Evolutionary conservation across 2,888 invertebrate species (phyloP).

Genomic region (Acrobasis suavella): DNA sequence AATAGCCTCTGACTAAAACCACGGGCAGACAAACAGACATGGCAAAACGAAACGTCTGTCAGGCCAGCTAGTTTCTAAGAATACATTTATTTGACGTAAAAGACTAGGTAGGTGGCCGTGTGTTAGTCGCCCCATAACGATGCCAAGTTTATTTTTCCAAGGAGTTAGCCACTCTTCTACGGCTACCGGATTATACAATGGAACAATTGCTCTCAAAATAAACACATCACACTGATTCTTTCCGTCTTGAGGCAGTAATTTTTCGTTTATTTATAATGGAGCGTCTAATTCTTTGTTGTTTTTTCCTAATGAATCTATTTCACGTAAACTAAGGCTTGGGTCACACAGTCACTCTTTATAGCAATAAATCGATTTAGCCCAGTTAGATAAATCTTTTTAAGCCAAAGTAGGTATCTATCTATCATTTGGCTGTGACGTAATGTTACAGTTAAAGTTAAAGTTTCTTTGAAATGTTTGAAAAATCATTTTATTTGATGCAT

Average conservation of each 20-base stretch:
- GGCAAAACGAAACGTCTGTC: no score
- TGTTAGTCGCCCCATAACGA: slow-evolving; percentile 8
- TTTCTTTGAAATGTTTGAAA: no score
- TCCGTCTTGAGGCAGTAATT: slow-evolving; percentile 54
- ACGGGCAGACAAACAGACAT: no score
- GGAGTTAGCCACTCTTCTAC: slow-evolving; percentile 28
- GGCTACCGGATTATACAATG: slow-evolving; percentile 18
- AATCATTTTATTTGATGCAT: no score
- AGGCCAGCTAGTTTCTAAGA: no score
- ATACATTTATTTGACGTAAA: no score
- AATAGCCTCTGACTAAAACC: no score
- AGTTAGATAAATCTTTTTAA: no score
- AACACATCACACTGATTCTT: slow-evolving; percentile 59
- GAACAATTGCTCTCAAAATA: slow-evolving; percentile 53
- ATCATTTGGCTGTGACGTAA: no score
- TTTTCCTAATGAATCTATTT: slow-evolving; percentile 5
- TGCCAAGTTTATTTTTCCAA: slow-evolving; percentile 35
- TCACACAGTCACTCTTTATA: not conserved
- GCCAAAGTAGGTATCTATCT: no score
- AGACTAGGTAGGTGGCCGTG: not conserved
- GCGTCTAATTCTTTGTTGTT: slow-evolving; percentile 32
- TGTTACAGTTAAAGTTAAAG: no score
- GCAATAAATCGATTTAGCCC: no score
- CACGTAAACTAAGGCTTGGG: not conserved
- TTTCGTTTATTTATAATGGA: slow-evolving; percentile 55